phyloP scores from a whole-genome alignment of 2,888 invertebrate genomes.

The Sericinus montela region DNA sequence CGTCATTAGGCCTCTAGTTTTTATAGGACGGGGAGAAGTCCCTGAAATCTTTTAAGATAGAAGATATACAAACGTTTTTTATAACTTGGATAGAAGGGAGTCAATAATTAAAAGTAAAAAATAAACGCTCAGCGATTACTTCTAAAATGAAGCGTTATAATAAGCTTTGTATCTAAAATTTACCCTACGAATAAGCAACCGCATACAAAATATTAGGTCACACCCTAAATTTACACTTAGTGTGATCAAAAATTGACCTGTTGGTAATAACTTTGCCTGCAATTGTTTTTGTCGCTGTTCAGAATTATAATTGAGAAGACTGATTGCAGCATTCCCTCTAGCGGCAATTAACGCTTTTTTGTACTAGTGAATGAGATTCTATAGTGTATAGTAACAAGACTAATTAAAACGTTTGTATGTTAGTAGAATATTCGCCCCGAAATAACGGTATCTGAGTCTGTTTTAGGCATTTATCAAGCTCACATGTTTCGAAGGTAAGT shows the following conservation, averaged over 20 bases:
- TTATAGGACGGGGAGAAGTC: too few relatives aligned
- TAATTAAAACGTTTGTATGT: slow-evolving; percentile 52
- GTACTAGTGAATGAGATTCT: slow-evolving; percentile 41
- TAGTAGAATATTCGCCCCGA: slow-evolving; percentile 39
- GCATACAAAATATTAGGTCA: not conserved
- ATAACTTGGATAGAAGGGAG: too few relatives aligned
- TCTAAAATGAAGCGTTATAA: too few relatives aligned
- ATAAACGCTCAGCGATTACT: too few relatives aligned
- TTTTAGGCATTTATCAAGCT: slow-evolving; percentile 45
- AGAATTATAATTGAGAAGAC: slow-evolving; percentile 20
- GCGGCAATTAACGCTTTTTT: slow-evolving; percentile 28
- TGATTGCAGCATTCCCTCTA: slow-evolving; percentile 21
- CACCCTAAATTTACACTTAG: not conserved
- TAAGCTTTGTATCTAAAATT: too few relatives aligned
- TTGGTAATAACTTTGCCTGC: slow-evolving; percentile 16
- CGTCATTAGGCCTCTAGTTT: not conserved
- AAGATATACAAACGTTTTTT: too few relatives aligned
- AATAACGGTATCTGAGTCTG: slow-evolving; percentile 66
- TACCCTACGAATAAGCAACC: too few relatives aligned
- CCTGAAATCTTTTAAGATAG: too few relatives aligned
- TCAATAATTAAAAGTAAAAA: too few relatives aligned
- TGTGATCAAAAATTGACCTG: not conserved
- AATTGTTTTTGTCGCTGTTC: slow-evolving; percentile 24
- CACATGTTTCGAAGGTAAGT: slow-evolving; percentile 26
- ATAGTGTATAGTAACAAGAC: slow-evolving; percentile 40